Evolutionary conservation across 2,888 invertebrate genomes (phyloP).

Genomic region (Pristionchus mayeri): DNA sequence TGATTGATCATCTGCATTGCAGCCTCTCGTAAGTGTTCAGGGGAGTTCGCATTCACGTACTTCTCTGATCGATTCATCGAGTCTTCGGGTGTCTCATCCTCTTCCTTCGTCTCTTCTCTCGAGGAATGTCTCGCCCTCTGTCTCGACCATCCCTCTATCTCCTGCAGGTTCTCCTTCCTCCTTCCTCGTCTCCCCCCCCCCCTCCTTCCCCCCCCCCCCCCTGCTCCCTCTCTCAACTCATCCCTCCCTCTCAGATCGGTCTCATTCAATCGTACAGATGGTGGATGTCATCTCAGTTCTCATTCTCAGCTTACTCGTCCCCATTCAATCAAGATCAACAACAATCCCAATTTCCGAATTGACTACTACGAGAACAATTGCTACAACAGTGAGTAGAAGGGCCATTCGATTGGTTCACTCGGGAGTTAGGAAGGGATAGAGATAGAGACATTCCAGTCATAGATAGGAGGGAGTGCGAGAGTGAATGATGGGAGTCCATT

Average conservation of each 20-base stretch:
- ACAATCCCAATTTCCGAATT: constrained; percentile 76
- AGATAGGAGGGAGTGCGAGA: background rate
- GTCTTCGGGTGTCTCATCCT: constrained; percentile 24
- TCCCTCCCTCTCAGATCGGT: constrained; percentile 75
- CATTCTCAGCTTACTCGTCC: constrained; percentile 76
- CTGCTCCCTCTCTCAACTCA: background rate
- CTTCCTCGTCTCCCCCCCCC: background rate
- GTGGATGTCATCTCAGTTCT: constrained; percentile 73
- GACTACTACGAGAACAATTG: constrained; percentile 77
- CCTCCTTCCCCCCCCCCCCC: background rate
- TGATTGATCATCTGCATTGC: too few species aligned
- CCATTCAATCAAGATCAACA: constrained; percentile 73
- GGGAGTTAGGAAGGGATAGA: too few species aligned
- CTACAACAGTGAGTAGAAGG: constrained; percentile 74
- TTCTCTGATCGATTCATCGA: constrained; percentile 76
- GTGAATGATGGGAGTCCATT: background rate
- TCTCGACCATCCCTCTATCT: constrained; percentile 63
- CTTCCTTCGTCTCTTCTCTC: constrained; percentile 54
- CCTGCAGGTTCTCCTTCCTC: constrained; percentile 16
- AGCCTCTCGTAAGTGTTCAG: constrained; percentile 71
- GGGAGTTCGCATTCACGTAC: constrained; percentile 76
- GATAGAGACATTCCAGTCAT: background rate
- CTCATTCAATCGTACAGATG: constrained; percentile 76
- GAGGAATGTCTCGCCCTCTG: constrained; percentile 75
- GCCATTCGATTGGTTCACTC: background rate